Evolutionary conservation across 2,113 vertebrate genomes (phyloP), one percentile per base, ranked within the genome.

Genomic region (Vimba vimba): DNA sequence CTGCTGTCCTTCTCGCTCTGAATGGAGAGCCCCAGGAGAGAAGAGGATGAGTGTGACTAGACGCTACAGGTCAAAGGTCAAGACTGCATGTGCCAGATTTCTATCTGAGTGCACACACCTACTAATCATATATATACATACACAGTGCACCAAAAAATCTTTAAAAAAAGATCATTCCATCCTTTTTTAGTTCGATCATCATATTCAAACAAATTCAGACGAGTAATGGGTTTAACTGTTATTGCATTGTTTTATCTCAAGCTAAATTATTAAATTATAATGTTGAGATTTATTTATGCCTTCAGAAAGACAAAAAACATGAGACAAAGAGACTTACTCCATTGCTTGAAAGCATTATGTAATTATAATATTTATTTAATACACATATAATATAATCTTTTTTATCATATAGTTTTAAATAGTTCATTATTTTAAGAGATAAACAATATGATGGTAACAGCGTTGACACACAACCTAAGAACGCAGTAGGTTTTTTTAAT

Each of bases 41-140:
- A 91, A 68, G 81, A 68, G 89, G 88, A 90, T 89, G 93, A 92
- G 91, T 57, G 87, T 17, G 90, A 91, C 92, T 89, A 93, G 93
- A 95, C 91, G 57, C 79, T 84, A 17, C 5, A 76, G 92, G 92
- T 93, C 91, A 76, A 6, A 90, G 93, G 93, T 93, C 86, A 87
- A 83, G 27, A 80, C 88, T 89, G 90, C 88, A 90, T 91, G 88
- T 84, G 83, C 52, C 68, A 6, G 59, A 80, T 73, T 52, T 86
- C 90, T 90, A 91, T 94, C 91, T 92, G 88, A 85, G 30, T 23
- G 47, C 52, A 39, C 27, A 73, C 64, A 84, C 50, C 43, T 64
- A 52, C 55, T 33, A 79, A 19, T 59, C 52, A 60, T 79, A 43
- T 12, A 60, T 60, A 60, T 4, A 47, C 4, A 27, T 2, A 19